phyloP scores from a whole-genome alignment of 2,113 vertebrate species.

The Stigmatopora argus region DNA sequence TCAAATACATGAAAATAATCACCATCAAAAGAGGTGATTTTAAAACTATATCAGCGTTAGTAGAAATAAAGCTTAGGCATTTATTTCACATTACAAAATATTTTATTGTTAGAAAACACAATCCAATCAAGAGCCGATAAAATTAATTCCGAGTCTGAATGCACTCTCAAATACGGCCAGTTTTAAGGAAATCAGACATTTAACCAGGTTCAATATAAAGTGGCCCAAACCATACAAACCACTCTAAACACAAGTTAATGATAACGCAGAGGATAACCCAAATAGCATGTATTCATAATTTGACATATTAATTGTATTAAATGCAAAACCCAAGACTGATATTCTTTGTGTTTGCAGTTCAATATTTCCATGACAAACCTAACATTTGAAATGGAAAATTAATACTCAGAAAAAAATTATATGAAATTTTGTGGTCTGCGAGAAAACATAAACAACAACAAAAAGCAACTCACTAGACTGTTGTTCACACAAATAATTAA shows the following conservation, averaged over 20 bases:
- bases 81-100: slow-evolving; percentile 26
- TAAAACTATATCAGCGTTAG: not conserved
- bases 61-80: not conserved
- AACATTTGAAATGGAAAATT: not conserved
- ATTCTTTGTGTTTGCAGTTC: not conserved
- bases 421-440: slow-evolving; percentile 6
- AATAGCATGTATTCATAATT: slow-evolving; percentile 9
- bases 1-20: too few species aligned
- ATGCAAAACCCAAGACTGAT: slow-evolving; percentile 3
- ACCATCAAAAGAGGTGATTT: not conserved
- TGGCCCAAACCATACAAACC: slow-evolving; percentile 3
- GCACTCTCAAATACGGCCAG: slow-evolving; percentile 8
- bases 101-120: slow-evolving; percentile 55
- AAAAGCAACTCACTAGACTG: slow-evolving; percentile 15
- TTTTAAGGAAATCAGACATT: slow-evolving; percentile 1
- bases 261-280: slow-evolving; percentile 4
- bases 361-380: not conserved
- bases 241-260: slow-evolving; percentile 1
- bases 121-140: slow-evolving; percentile 35
- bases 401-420: not conserved
- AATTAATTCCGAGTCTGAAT: slow-evolving; percentile 14
- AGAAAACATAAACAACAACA: slow-evolving; percentile 21
- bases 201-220: not conserved
- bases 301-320: slow-evolving; percentile 10
- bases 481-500: slow-evolving; percentile 2